Evolutionary conservation across 2,888 invertebrate genomes (phyloP).

Genomic region (Eucera pruinosa): DNA sequence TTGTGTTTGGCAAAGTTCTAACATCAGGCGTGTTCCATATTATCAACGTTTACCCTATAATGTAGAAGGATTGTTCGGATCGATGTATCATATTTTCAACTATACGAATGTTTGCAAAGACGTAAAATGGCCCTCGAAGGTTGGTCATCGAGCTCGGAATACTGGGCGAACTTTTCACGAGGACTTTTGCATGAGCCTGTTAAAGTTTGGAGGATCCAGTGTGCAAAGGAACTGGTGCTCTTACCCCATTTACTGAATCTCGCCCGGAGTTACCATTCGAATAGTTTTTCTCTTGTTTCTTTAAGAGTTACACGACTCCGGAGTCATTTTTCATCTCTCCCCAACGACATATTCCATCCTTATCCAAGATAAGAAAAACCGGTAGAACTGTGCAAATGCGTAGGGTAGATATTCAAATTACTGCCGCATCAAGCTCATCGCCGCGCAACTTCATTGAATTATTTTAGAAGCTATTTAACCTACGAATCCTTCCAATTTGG

Average conservation of each 20-base stretch:
- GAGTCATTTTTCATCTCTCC: background rate
- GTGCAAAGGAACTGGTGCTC: constrained; percentile 44
- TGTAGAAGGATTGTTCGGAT: background rate
- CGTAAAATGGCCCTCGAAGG: constrained; percentile 29
- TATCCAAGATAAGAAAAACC: background rate
- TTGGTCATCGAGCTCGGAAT: constrained; percentile 50
- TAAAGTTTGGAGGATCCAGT: constrained; percentile 54
- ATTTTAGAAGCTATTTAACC: too few species aligned
- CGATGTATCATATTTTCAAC: background rate
- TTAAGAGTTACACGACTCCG: constrained; percentile 12
- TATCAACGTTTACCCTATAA: too few species aligned
- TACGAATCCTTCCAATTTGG: too few species aligned
- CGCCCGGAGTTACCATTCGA: constrained; percentile 37
- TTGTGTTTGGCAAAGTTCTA: too few species aligned
- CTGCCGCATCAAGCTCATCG: too few species aligned
- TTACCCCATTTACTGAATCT: constrained; percentile 43
- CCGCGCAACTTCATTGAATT: too few species aligned
- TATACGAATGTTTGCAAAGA: constrained; percentile 29
- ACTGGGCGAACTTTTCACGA: constrained; percentile 50
- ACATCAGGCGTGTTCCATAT: too few species aligned
- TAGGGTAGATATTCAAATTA: too few species aligned
- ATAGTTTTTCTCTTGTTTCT: constrained; percentile 36
- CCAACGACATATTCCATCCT: background rate
- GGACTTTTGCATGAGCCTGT: constrained; percentile 50
- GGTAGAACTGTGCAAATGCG: too few species aligned